A percentile compares a stretch with the other conserved stretches of the same genome.
These are phyloP conservation scores for Leontopithecus rosalia DNA, from an alignment of 2,797 vertebrate genomes.

Conservation along the genomic window DNA sequence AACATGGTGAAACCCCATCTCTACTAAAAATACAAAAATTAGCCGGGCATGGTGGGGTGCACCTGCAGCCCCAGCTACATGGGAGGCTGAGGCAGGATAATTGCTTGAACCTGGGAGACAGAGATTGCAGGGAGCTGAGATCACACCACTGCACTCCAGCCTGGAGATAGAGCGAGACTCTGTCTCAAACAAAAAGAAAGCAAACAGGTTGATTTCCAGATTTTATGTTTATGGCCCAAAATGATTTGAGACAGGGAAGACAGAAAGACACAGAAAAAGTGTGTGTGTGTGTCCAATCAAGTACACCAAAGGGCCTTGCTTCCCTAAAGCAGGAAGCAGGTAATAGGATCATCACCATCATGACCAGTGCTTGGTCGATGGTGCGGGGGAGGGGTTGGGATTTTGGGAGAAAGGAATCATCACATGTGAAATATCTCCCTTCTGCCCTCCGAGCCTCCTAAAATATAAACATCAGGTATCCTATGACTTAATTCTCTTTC, in stretches of 20 bases:
- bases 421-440: background rate
- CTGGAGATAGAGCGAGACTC: too few relatives aligned
- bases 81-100: too few relatives aligned
- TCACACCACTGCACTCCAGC: too few relatives aligned
- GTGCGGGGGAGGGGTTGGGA: rapidly evolving
- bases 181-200: too few relatives aligned
- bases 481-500: background rate
- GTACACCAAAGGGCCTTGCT: background rate
- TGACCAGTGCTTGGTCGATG: background rate
- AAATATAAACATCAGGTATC: background rate
- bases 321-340: background rate
- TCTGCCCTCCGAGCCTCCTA: background rate
- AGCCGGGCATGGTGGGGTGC: too few relatives aligned
- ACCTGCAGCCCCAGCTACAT: too few relatives aligned
- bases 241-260: background rate
- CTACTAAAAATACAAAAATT: too few relatives aligned
- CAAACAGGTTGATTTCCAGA: background rate
- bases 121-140: too few relatives aligned
- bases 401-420: background rate
- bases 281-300: background rate
- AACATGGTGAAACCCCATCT: too few relatives aligned
- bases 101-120: too few relatives aligned
- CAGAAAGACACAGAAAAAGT: too few relatives aligned
- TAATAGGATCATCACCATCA: background rate
- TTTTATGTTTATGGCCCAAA: background rate